Percentiles rank a stretch among this genome's conserved stretches.
Conservation (phyloP, 1,140 invertebrate genomes). For the Hermatobates lingyangjiaoensis region DNA sequence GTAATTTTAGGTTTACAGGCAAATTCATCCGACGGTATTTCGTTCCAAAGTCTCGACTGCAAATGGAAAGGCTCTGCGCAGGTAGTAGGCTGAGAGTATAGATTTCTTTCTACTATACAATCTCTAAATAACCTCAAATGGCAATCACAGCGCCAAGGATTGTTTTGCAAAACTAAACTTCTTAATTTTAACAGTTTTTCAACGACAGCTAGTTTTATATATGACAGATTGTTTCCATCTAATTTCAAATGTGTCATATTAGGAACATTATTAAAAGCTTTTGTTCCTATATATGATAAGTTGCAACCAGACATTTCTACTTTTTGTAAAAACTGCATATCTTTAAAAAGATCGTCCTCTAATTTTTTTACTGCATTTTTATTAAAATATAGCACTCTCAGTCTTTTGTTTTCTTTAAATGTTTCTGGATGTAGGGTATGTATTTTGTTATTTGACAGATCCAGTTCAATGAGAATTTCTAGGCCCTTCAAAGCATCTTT, state of each 20-base stretch:
- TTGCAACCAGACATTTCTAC: slow-evolving; percentile 56
- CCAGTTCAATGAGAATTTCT: slow-evolving; percentile 66
- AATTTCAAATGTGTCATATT: slow-evolving; percentile 44
- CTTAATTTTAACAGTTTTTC: slow-evolving; percentile 38
- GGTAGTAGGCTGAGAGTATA: slow-evolving; percentile 46
- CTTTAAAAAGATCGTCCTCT: slow-evolving; percentile 53
- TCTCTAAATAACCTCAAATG: slow-evolving; percentile 55
- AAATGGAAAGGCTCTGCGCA: slow-evolving; percentile 48
- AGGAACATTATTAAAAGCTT: slow-evolving; percentile 48
- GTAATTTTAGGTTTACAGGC: slow-evolving; percentile 60
- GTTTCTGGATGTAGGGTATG: slow-evolving; percentile 16
- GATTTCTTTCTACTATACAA: slow-evolving; percentile 46
- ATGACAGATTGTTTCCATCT: slow-evolving; percentile 45
- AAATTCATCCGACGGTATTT: slow-evolving; percentile 48
- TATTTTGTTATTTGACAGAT: slow-evolving; percentile 50
- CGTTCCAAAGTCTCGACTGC: slow-evolving; percentile 45
- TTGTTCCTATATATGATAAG: slow-evolving; percentile 42
- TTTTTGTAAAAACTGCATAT: slow-evolving; percentile 49
- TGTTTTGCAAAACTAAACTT: slow-evolving; percentile 56
- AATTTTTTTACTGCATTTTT: slow-evolving; percentile 50
- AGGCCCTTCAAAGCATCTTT: slow-evolving; percentile 53
- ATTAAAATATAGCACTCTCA: slow-evolving; percentile 41
- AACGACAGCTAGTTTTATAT: slow-evolving; percentile 34
- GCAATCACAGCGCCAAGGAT: slow-evolving; percentile 80
- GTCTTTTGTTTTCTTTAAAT: slow-evolving; percentile 12